These are phyloP conservation scores for Drosophila dives DNA, from an alignment of 2,888 invertebrate species.

Conservation along the genomic window DNA sequence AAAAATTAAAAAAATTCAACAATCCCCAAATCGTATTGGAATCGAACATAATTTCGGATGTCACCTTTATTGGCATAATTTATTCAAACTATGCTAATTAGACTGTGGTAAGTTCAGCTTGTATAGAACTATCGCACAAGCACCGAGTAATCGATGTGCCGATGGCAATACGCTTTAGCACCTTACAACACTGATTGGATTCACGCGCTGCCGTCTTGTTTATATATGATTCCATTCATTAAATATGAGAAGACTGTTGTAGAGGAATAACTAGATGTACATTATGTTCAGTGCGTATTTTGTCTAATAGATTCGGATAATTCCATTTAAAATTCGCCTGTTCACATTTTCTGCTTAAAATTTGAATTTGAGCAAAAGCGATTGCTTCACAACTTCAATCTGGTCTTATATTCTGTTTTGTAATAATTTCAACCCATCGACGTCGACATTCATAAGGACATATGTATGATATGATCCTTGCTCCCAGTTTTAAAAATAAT, in stretches of 20 bases:
- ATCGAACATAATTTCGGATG: background rate
- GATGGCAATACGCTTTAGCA: background rate
- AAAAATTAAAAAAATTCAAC: background rate
- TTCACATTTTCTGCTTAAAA: background rate
- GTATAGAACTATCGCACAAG: slow-evolving; percentile 10
- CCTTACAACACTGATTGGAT: slow-evolving; percentile 12
- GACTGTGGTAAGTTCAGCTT: slow-evolving; percentile 8
- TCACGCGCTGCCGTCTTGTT: slow-evolving; percentile 5
- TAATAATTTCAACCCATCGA: background rate
- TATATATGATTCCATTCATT: background rate
- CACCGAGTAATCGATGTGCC: slow-evolving; percentile 30
- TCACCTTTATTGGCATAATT: slow-evolving; percentile 91
- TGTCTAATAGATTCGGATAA: no score
- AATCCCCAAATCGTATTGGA: background rate
- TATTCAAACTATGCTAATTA: slow-evolving; percentile 20
- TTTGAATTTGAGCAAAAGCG: background rate
- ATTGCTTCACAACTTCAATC: background rate
- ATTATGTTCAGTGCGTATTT: no score
- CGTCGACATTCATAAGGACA: background rate
- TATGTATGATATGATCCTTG: background rate
- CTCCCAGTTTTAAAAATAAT: background rate
- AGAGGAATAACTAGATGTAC: background rate
- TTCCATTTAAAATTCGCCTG: background rate
- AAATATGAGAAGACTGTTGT: no score
- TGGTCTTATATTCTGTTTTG: background rate